These are phyloP conservation scores for Carduelis carduelis DNA, from an alignment of 2,797 vertebrate species.

Conservation along the genomic window DNA sequence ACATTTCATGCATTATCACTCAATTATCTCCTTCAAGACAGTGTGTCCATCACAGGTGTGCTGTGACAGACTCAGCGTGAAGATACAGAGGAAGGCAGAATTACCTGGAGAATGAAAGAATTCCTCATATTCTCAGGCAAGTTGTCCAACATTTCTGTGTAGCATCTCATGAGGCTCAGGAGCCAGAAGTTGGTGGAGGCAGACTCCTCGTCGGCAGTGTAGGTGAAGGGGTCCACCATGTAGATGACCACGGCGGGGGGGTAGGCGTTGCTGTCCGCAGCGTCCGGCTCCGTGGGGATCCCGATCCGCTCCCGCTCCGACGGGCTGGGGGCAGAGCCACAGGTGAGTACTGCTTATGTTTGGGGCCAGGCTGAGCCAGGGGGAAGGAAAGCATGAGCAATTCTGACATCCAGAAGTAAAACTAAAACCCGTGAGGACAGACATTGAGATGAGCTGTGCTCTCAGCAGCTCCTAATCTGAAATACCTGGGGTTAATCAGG, in stretches of 20 bases:
- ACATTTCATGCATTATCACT: background rate
- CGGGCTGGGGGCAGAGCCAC: conserved; percentile 38
- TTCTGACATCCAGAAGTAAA: background rate
- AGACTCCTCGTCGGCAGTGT: conserved; percentile 83
- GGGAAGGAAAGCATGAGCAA: background rate
- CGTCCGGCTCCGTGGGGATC: conserved; percentile 88
- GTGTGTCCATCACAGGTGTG: fast-evolving
- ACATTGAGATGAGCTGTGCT: background rate
- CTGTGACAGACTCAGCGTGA: background rate
- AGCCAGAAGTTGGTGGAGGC: conserved; percentile 89
- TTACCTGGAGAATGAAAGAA: conserved; percentile 92
- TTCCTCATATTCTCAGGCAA: conserved; percentile 90
- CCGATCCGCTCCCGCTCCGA: conserved; percentile 90
- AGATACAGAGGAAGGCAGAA: background rate
- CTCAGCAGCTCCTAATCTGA: background rate
- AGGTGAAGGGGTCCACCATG: conserved; percentile 93
- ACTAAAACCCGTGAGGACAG: background rate
- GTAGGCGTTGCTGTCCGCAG: conserved; percentile 84
- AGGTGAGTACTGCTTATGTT: fast-evolving
- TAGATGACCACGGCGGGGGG: conserved; percentile 94
- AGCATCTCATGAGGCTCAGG: conserved; percentile 93
- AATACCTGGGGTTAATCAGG: background rate
- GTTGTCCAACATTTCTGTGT: conserved; percentile 91
- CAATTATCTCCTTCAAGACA: background rate
- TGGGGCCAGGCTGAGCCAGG: background rate